phyloP scores from a whole-genome alignment of 2,113 vertebrate species.

The Thunnus maccoyii region DNA sequence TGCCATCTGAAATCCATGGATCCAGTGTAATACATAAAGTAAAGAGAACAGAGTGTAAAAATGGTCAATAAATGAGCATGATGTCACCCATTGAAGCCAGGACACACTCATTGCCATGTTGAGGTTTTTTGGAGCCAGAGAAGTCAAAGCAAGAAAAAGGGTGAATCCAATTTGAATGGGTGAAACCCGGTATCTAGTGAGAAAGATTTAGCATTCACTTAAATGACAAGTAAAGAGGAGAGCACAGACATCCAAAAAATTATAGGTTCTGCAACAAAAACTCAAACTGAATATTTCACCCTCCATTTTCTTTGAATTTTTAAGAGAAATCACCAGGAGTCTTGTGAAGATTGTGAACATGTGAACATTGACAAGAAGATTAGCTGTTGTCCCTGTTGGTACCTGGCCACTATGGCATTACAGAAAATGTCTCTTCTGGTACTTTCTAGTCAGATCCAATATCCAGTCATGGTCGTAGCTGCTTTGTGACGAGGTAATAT shows the following conservation, averaged over 20 bases:
- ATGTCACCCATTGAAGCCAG: background rate
- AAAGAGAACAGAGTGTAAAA: background rate
- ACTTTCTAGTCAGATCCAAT: background rate
- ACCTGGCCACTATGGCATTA: conserved; percentile 8
- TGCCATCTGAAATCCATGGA: background rate
- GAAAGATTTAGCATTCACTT: background rate
- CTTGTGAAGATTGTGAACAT: background rate
- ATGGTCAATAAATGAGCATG: background rate
- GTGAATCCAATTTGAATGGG: fast-evolving
- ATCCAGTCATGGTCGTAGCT: conserved; percentile 19
- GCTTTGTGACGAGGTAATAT: conserved; percentile 37
- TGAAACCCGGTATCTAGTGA: background rate
- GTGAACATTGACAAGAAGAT: background rate
- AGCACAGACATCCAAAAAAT: background rate
- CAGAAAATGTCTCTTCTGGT: conserved; percentile 2
- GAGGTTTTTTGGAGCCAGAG: background rate
- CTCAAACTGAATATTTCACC: background rate
- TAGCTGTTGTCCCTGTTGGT: background rate
- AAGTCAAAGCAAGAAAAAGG: background rate
- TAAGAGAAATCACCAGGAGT: background rate
- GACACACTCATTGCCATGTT: background rate
- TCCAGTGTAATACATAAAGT: no score
- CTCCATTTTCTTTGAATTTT: background rate
- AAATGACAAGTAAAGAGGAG: background rate
- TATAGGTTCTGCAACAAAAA: background rate